These are phyloP conservation scores for Sterrhoptilus dennistouni DNA, from an alignment of 2,113 vertebrate genomes.

Conservation along the genomic window DNA sequence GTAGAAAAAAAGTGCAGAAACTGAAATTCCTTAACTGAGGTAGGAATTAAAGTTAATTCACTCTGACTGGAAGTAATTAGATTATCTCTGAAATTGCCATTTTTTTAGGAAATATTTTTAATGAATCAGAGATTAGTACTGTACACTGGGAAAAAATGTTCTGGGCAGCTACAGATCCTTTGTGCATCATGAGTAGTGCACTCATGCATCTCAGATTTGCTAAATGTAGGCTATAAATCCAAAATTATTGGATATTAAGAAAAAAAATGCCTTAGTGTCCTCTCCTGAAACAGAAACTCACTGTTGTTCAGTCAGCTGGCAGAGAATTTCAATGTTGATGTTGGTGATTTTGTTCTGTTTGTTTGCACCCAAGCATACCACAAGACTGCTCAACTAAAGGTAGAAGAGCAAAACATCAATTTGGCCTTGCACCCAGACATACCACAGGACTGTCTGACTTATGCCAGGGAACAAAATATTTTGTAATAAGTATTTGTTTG, in stretches of 20 bases:
- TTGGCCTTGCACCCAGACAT: background rate
- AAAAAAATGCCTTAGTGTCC: background rate
- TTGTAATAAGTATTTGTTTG: background rate
- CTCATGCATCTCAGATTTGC: background rate
- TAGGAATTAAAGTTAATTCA: background rate
- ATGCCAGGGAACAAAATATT: background rate
- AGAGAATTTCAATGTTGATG: background rate
- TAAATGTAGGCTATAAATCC: background rate
- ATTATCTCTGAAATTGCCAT: background rate
- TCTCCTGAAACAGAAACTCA: background rate
- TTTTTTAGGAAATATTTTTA: background rate
- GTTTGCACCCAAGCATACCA: background rate
- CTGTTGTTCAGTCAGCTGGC: background rate
- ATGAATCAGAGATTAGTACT: background rate
- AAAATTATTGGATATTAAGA: background rate
- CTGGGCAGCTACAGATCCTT: background rate
- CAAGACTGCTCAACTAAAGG: background rate
- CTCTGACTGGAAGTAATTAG: background rate
- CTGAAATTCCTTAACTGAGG: background rate
- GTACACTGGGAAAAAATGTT: background rate
- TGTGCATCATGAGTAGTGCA: background rate
- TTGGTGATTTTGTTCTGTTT: background rate
- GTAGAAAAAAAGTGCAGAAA: background rate
- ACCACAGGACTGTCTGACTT: background rate
- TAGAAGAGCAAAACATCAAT: background rate